A percentile compares a stretch with the other conserved stretches of the same genome.
phyloP scores from a whole-genome alignment of 2,113 vertebrate species.

The Furnarius figulus region DNA sequence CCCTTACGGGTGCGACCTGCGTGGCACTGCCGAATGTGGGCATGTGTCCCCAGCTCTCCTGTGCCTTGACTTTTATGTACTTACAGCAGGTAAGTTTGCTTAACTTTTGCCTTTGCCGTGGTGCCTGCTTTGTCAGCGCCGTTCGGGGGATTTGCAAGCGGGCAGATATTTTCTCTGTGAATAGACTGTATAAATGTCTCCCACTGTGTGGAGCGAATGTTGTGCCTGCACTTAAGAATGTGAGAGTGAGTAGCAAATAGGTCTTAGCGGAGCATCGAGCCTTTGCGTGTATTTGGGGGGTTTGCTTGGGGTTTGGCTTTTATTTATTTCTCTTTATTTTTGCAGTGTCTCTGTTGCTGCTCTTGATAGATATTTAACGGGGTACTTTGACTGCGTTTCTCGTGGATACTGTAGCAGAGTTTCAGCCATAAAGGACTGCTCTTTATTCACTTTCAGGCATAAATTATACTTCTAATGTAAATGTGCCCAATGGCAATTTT shows the following conservation, averaged over 20 bases:
- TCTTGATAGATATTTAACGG: slow-evolving; percentile 35
- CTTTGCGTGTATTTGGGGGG: neutral
- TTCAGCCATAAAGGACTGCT: slow-evolving; percentile 57
- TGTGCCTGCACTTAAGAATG: slow-evolving; percentile 2
- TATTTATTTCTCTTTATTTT: neutral
- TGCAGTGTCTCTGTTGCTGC: neutral
- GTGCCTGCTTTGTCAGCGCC: slow-evolving; percentile 34
- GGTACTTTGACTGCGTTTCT: slow-evolving; percentile 14
- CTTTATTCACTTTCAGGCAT: slow-evolving; percentile 53
- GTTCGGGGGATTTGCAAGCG: slow-evolving; percentile 1
- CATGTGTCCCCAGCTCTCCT: slow-evolving; percentile 96
- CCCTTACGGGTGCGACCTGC: slow-evolving; percentile 92
- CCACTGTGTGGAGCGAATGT: neutral
- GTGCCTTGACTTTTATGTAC: slow-evolving; percentile 98
- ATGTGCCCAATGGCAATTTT: slow-evolving; percentile 28
- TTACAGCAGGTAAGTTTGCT: slow-evolving; percentile 94
- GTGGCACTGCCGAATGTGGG: slow-evolving; percentile 93
- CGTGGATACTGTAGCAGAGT: slow-evolving; percentile 44
- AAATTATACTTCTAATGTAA: slow-evolving; percentile 52
- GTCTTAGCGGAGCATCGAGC: neutral
- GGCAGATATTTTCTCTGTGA: slow-evolving; percentile 27
- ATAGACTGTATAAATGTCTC: slow-evolving; percentile 37
- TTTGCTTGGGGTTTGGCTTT: neutral
- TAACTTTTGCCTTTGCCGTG: slow-evolving; percentile 55
- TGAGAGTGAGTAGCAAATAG: slow-evolving; percentile 33